A percentile compares a stretch with the other conserved stretches of the same genome.
Conservation (phyloP, 1,140 invertebrate species). For the Lysiphlebus fabarum region DNA sequence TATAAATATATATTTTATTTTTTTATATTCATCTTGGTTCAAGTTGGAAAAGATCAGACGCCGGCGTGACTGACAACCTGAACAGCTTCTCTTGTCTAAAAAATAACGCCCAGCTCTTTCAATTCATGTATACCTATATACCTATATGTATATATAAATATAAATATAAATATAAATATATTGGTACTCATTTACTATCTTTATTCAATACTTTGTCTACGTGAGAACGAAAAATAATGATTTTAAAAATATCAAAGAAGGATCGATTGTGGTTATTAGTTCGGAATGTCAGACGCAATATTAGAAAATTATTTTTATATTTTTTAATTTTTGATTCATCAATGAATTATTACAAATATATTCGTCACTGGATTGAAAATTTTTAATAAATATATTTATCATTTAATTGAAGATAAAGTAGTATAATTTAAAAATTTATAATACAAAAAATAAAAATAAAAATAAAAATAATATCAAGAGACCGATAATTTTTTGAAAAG, state of each 20-base stretch:
- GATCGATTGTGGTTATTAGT: slow-evolving; percentile 18
- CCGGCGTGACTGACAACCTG: slow-evolving; percentile 12
- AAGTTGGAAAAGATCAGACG: slow-evolving; percentile 2
- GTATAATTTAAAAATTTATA: no score
- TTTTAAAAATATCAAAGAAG: slow-evolving; percentile 3
- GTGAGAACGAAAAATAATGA: not conserved
- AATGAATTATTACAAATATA: no score
- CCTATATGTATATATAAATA: not conserved
- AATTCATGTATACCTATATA: slow-evolving; percentile 5
- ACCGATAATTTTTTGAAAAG: no score
- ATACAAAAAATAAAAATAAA: no score
- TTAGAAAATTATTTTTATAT: not conserved
- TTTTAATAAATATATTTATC: no score
- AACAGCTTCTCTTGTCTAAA: slow-evolving; percentile 6
- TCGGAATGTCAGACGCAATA: slow-evolving; percentile 14
- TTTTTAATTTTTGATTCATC: no score
- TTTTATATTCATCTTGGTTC: not conserved
- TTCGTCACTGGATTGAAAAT: no score
- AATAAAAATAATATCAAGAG: no score
- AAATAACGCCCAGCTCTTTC: not conserved
- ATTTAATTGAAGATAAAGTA: no score
- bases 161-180: not conserved
- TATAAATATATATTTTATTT: not conserved
- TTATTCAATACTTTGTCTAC: not conserved
- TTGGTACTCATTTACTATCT: no score